A percentile compares a stretch with the other conserved stretches of the same genome.
These are phyloP conservation scores for Argyresthia albistria DNA, from an alignment of 2,888 invertebrate genomes.

Conservation along the genomic window DNA sequence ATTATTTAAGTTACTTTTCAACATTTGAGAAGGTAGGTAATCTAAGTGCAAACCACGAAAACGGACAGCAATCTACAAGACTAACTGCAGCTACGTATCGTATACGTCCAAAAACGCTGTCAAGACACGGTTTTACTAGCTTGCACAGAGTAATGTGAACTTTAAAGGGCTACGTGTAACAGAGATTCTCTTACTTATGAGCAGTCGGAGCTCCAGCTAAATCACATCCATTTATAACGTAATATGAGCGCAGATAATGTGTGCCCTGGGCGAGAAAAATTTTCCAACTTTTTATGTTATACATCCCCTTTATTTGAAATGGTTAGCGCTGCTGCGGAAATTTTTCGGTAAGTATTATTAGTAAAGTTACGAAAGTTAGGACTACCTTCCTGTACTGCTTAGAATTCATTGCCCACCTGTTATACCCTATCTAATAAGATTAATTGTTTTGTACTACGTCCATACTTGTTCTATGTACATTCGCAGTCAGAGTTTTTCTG, in stretches of 20 bases:
- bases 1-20: too few species aligned
- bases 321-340: conserved; percentile 25
- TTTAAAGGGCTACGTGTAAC: conserved; percentile 13
- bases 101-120: too few species aligned
- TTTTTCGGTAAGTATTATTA: conserved; percentile 35
- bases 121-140: too few species aligned
- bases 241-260: conserved; percentile 44
- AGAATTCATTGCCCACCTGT: background rate
- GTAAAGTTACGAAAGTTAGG: conserved; percentile 30
- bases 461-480: too few species aligned
- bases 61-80: too few species aligned
- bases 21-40: too few species aligned
- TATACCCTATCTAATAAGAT: too few species aligned
- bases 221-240: conserved; percentile 39
- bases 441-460: too few species aligned
- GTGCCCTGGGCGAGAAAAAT: conserved; percentile 43
- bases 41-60: too few species aligned
- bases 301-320: conserved; percentile 43
- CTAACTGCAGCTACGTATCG: too few species aligned
- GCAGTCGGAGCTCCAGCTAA: conserved; percentile 19
- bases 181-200: conserved; percentile 19
- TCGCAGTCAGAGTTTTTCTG: too few species aligned
- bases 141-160: background rate
- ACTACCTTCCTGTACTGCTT: conserved; percentile 3
- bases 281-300: conserved; percentile 46